Conservation (phyloP, 2,888 invertebrate species). For the Enchytraeus crypticus region DNA sequence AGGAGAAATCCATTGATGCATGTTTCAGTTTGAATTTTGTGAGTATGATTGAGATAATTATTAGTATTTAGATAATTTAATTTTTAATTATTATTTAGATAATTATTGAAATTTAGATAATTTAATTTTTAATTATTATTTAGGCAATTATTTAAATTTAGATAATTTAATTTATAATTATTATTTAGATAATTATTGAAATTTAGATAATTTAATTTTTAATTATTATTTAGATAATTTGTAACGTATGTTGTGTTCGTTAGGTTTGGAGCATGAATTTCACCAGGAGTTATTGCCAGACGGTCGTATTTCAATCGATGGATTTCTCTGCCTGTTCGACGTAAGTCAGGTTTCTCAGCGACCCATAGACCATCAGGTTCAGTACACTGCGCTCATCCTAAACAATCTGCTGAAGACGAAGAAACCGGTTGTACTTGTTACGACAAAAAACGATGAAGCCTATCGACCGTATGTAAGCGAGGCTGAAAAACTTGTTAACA, state of each 20-base stretch:
- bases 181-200: neutral
- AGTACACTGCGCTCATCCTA: constrained; percentile 67
- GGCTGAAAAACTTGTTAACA: constrained; percentile 72
- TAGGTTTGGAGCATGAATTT: constrained; percentile 88
- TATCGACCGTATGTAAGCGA: constrained; percentile 64
- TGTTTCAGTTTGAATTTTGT: neutral
- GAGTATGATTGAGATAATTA: neutral
- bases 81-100: neutral
- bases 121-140: neutral
- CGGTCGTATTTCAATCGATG: constrained; percentile 83
- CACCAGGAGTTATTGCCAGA: constrained; percentile 71
- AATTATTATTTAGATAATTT: no score
- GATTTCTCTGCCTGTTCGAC: constrained; percentile 90
- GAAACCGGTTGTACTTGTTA: constrained; percentile 86
- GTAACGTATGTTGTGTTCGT: no score
- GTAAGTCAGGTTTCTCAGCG: constrained; percentile 87
- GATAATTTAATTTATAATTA: neutral
- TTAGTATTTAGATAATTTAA: neutral
- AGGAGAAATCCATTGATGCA: no score
- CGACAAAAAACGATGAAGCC: constrained; percentile 89
- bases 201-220: no score
- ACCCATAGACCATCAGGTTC: constrained; percentile 67
- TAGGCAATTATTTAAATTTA: neutral
- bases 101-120: neutral
- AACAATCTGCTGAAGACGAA: constrained; percentile 81